A percentile compares a stretch with the other conserved stretches of the same genome.
Conservation (phyloP, 2,113 vertebrate species). For the Paraplagusia blochii region DNA sequence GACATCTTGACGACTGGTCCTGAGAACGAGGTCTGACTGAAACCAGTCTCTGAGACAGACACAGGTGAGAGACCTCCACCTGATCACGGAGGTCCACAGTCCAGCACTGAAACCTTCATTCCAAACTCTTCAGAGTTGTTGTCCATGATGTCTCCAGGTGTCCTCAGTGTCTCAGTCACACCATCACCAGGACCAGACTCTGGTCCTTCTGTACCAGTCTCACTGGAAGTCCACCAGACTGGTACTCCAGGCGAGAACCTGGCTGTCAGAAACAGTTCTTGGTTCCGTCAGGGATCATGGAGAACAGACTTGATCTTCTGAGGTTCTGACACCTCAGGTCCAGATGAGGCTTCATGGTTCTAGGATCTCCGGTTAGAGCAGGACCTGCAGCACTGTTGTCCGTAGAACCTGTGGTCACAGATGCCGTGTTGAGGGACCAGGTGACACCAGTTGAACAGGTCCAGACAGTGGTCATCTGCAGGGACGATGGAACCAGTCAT, state of each 20-base stretch:
- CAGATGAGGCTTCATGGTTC: neutral
- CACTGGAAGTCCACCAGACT: slow-evolving; percentile 40
- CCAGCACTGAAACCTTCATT: too few species aligned
- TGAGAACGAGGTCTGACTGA: too few species aligned
- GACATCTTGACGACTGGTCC: too few species aligned
- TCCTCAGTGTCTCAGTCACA: too few species aligned
- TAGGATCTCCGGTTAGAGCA: slow-evolving; percentile 84
- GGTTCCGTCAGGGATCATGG: slow-evolving; percentile 11
- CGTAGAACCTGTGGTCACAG: slow-evolving; percentile 96
- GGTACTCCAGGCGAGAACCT: slow-evolving; percentile 69
- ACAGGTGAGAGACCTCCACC: too few species aligned
- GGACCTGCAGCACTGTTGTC: slow-evolving; percentile 93
- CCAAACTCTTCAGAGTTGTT: too few species aligned
- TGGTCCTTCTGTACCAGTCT: slow-evolving; percentile 1
- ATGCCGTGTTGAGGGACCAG: slow-evolving; percentile 92
- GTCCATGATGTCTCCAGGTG: too few species aligned
- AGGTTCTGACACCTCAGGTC: neutral
- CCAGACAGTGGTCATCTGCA: slow-evolving; percentile 84
- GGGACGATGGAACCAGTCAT: slow-evolving; percentile 13
- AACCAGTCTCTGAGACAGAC: too few species aligned
- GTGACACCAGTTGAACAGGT: slow-evolving; percentile 92
- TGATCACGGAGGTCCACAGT: too few species aligned
- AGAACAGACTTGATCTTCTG: neutral
- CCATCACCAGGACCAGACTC: neutral
- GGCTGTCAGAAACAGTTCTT: slow-evolving; percentile 32